Evolutionary conservation across 2,113 vertebrate genomes (phyloP).

Genomic region (Sapayoa aenigma): DNA sequence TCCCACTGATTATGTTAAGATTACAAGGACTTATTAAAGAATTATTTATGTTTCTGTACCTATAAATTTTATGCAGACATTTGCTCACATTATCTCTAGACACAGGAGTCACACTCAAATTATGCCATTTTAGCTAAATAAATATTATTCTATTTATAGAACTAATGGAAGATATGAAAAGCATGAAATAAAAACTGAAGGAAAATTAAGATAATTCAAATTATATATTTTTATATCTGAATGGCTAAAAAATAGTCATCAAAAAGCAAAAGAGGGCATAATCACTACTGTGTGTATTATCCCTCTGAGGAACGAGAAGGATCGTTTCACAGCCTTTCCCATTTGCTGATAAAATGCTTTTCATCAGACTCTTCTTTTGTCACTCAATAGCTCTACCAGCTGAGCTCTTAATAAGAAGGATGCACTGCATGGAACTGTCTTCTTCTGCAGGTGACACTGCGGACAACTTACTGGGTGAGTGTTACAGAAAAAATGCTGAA

Average conservation of each 20-base stretch:
- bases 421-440: background rate
- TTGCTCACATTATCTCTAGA: background rate
- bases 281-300: background rate
- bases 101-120: background rate
- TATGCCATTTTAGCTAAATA: background rate
- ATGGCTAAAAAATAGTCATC: background rate
- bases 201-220: background rate
- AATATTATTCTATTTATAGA: background rate
- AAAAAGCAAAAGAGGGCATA: background rate
- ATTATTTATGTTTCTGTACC: slow-evolving; percentile 10
- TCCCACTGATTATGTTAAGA: background rate
- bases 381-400: background rate
- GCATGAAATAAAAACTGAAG: background rate
- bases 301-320: background rate
- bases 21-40: background rate
- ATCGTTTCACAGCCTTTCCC: background rate
- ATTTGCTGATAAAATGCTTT: background rate
- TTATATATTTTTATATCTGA: background rate
- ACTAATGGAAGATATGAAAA: background rate
- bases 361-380: background rate
- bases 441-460: background rate
- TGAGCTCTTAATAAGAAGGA: background rate
- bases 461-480: background rate
- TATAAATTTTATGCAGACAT: background rate
- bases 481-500: background rate